These are phyloP conservation scores for Zophobas morio DNA, from an alignment of 1,140 invertebrate genomes.

Conservation along the genomic window DNA sequence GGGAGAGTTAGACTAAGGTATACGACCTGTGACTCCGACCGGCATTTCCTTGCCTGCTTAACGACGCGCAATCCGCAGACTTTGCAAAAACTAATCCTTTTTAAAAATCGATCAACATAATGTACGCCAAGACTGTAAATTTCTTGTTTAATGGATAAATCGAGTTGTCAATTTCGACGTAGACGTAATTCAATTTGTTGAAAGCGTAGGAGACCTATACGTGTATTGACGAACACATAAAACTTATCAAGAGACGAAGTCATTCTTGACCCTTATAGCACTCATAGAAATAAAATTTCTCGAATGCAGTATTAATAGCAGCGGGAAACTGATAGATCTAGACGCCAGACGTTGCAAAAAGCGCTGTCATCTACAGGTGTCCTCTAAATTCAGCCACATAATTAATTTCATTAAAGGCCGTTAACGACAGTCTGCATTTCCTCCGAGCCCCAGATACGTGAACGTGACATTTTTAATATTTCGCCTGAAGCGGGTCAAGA, in stretches of 20 bases:
- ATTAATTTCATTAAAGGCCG: slow-evolving; percentile 20
- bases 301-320: too few relatives aligned
- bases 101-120: too few relatives aligned
- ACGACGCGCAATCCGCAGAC: neutral
- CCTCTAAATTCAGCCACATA: neutral
- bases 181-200: slow-evolving; percentile 21
- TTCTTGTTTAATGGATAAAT: slow-evolving; percentile 9
- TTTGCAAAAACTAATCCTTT: neutral
- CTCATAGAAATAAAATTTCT: too few relatives aligned
- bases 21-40: slow-evolving; percentile 7
- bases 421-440: slow-evolving; percentile 2
- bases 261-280: neutral
- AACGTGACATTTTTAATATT: slow-evolving; percentile 9
- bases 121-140: neutral
- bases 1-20: neutral
- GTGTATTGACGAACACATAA: slow-evolving; percentile 25
- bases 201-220: slow-evolving; percentile 1
- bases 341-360: too few relatives aligned
- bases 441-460: neutral
- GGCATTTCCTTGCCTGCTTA: slow-evolving; percentile 3
- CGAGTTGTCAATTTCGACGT: neutral
- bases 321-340: too few relatives aligned
- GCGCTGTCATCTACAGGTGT: slow-evolving; percentile 9
- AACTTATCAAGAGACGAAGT: slow-evolving; percentile 14
- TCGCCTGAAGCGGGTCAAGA: slow-evolving; percentile 15